Evolutionary conservation across 2,888 invertebrate genomes (phyloP), one percentile per base, ranked within the genome.

Genomic region (Cyaniris semiargus): DNA sequence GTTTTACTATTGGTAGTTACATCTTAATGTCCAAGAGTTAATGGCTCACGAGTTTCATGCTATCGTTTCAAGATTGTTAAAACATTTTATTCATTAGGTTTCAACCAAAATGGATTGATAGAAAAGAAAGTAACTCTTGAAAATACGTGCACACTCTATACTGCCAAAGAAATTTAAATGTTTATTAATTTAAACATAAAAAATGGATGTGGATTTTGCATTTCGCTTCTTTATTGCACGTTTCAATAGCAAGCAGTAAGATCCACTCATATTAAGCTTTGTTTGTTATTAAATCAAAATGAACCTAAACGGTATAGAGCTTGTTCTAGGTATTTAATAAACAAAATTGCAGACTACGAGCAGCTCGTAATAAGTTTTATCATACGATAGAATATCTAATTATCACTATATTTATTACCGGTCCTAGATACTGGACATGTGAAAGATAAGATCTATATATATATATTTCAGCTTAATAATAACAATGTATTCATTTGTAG

Each of bases 331-430:
- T 66, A 31, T 31, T 66, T 60, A 15, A 27, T 66, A 27, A 31
- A 27, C 44, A 23, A 48, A 53, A 6, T 3, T 23, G 18, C 6
- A 44, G 27, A 23, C 27, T 48, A 53, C 15, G 27, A 27, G 15
- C 27, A 53, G 53, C 18, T 27, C 8, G 27, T 48, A 74, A 53
- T 74, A 74, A 27, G 5, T 53, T 53, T 74, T 74, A 74, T 74
- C 74, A 38, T 44, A n/a, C 23, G 74, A 74, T 74, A 74, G 53
- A 74, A 74, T 74, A 74, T 74, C 48, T 74, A 74, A 74, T 74
- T 74, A 74, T 74, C 74, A 74, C 53, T 53, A 23, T 48, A 74
- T 44, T 8, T 74, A 74, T 74, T 74, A 74, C 53, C 53, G 53
- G 27, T 27, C 23, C n/a, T 53, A 53, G 44, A 74, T 74, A 74